Base-by-base conservation (phyloP, 1,140 invertebrate genomes). In the Vollenhovia emeryi region DNA sequence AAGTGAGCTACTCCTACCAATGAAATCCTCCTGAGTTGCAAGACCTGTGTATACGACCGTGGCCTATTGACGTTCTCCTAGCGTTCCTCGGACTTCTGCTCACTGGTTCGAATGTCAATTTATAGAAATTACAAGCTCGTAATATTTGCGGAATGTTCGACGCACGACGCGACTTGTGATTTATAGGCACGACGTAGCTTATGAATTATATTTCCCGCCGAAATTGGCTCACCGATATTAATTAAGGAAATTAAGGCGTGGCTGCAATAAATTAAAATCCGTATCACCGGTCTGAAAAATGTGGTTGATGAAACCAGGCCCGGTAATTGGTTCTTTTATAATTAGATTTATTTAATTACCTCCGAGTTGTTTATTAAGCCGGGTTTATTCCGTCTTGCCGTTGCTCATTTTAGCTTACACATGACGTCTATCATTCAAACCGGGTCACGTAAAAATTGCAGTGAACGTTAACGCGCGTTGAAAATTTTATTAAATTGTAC, bases 291-390 rank as follows among this genome's bases (percentile, higher is more conserved):
- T 33, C 2, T 73, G 27, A 48, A 33, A 24, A 33, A 55, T n/a
- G n/a, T 57, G 52, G 0, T 60, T 45, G 1, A 4, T 64, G 21
- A 30, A 30, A 50, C 13, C 43, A 40, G n/a, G 13, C 11, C 33
- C 33, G 21, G 13, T 15, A 36, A 69, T 27, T 13, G 15, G 21
- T 9, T 13, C 8, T 52, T 71, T 71, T 33, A 52, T 71, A 33
- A 52, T 33, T 68, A 50, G n/a, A 73, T 52, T 55, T 73, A 73
- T 73, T 73, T 36, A 21, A 55, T 73, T 55, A 73, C 24, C 36
- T 52, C 11, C 33, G 11, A 52, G 30, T 36, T 73, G 3, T 73
- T 55, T 73, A 50, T n/a, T 21, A 73, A 52, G 52, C 52, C 0
- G 15, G 8, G 33, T 9, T 68, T 50, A 50, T 36, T 73, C 55